Conservation (phyloP, 2,888 invertebrate species). For the Lycophotia porphyrea region DNA sequence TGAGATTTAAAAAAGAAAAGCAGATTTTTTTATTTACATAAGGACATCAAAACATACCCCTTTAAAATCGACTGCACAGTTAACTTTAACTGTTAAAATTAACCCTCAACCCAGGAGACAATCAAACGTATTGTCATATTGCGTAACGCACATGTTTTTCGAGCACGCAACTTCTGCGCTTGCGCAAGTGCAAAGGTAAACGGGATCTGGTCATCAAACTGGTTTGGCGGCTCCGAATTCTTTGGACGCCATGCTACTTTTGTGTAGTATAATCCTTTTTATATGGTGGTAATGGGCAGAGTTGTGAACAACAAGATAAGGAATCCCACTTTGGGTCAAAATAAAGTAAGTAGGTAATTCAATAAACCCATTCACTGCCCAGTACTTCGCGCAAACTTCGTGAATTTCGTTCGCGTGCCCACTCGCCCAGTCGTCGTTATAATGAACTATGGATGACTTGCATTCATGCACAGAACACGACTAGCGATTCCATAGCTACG, state of each 20-base stretch:
- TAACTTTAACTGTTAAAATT: background rate
- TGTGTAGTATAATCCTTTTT: constrained; percentile 36
- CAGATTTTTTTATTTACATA: too few relatives aligned
- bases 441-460: too few relatives aligned
- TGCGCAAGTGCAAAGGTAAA: constrained; percentile 62
- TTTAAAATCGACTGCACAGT: background rate
- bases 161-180: constrained; percentile 40
- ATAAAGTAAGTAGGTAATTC: background rate
- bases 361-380: too few relatives aligned
- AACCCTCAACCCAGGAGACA: constrained; percentile 29
- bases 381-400: too few relatives aligned
- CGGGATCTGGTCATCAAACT: constrained; percentile 58
- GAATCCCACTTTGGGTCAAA: background rate
- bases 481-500: too few relatives aligned
- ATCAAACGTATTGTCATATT: constrained; percentile 42
- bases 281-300: background rate
- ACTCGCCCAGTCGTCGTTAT: too few relatives aligned
- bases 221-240: constrained; percentile 57
- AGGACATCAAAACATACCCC: too few relatives aligned
- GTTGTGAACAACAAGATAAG: background rate
- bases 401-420: too few relatives aligned
- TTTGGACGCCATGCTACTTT: constrained; percentile 36
- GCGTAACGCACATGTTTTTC: constrained; percentile 43
- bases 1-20: too few relatives aligned
- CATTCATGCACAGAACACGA: too few relatives aligned